A percentile compares a stretch with the other conserved stretches of the same genome.
These are phyloP conservation scores for Drosophila gunungcola DNA, from an alignment of 1,140 invertebrate genomes.

Conservation along the genomic window DNA sequence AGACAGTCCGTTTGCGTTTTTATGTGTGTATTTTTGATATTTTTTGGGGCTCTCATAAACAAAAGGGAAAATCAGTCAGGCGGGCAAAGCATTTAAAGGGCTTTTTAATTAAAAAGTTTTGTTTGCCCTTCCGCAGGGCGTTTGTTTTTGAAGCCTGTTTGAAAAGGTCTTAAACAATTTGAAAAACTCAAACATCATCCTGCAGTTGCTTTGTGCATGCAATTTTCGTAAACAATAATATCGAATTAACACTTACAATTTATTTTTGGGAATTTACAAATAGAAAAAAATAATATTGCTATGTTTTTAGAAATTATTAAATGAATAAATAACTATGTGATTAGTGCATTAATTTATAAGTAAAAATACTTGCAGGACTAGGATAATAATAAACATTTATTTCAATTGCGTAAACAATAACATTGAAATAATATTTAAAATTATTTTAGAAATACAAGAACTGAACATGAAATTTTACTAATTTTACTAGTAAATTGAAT, in stretches of 20 bases:
- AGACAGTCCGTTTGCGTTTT: conserved; percentile 39
- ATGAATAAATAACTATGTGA: no score
- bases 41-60: conserved; percentile 17
- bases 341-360: no score
- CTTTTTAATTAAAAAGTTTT: conserved; percentile 83
- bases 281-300: background rate
- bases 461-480: no score
- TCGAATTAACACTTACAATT: background rate
- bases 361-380: no score
- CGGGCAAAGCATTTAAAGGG: conserved; percentile 72
- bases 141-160: conserved; percentile 43
- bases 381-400: no score
- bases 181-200: background rate
- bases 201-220: conserved; percentile 30
- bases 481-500: no score
- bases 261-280: background rate
- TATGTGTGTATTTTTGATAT: conserved; percentile 41
- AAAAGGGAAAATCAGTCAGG: conserved; percentile 48
- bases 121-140: conserved; percentile 40
- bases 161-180: conserved; percentile 30
- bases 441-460: no score
- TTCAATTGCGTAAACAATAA: no score
- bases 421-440: no score
- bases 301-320: no score
- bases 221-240: background rate